Base-by-base conservation (phyloP, 2,113 vertebrate genomes). In the Nesoenas mayeri region DNA sequence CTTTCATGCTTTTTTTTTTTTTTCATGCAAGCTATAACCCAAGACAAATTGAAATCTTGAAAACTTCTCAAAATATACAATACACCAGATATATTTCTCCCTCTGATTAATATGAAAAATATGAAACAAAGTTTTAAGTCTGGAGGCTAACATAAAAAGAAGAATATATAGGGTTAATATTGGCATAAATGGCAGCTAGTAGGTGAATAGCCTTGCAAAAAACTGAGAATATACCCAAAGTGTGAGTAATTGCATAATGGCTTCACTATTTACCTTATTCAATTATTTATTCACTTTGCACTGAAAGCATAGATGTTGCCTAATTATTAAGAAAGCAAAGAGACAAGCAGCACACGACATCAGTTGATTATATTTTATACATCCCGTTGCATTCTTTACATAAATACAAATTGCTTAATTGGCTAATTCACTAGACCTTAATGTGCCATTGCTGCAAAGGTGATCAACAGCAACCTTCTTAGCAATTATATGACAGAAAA, bases 371-470 rank as follows among this genome's bases (percentile, higher is more conserved):
- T 77, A 95, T 93, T 90, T 85, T 91, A 88, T 85, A 83, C 51
- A 94, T 70, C 62, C 58, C 77, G 11, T 79, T 85, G 58, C 72
- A 91, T 96, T 89, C 81, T 94, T 91, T 91, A 94, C 32, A 77
- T 74, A 93, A 94, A 91, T 69, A 91, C 64, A 87, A 85, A 95
- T 62, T 78, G 74, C 38, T 89, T 90, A 97, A 95, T 93, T 85
- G 75, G 54, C 26, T 91, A 73, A 95, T 85, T 94, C 71, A 58
- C 58, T 38, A 96, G 60, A 83, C 71, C 51, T 85, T 85, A 95
- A 93, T 89, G 67, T 66, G 51, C 85, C 71, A 78, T 40, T 96
- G 89, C 89, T 83, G 47, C 22, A 90, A 83, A 88, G 67, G 88
- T 91, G 87, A 93, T 94, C 89, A 91, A 90, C 79, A 88, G 56